Percentiles rank a stretch among this genome's conserved stretches.
These are phyloP conservation scores for Acanthosepion lycidas DNA, from an alignment of 2,888 invertebrate species.

Conservation along the genomic window DNA sequence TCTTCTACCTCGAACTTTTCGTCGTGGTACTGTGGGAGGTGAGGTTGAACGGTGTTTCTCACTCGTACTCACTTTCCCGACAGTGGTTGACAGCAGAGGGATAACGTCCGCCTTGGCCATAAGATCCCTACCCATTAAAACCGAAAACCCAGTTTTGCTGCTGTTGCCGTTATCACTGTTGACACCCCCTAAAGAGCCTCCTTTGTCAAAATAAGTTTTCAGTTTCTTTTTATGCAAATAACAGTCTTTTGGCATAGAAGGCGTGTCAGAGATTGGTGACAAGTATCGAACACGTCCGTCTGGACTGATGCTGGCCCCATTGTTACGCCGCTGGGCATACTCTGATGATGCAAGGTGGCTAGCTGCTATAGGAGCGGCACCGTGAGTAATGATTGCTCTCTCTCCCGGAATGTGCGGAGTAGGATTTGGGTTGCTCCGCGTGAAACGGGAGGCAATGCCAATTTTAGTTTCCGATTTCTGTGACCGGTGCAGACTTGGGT, in stretches of 20 bases:
- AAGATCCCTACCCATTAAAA: constrained; percentile 50
- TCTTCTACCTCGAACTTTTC: constrained; percentile 75
- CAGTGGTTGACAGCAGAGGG: constrained; percentile 14
- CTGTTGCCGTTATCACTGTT: constrained; percentile 18
- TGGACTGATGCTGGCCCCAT: constrained; percentile 42
- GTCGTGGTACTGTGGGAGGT: constrained; percentile 52
- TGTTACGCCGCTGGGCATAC: constrained; percentile 6
- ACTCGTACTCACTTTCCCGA: not conserved
- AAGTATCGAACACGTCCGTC: not conserved
- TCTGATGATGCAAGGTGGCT: constrained; percentile 43
- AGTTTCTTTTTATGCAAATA: not conserved
- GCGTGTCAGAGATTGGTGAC: not conserved
- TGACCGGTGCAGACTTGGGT: constrained; percentile 69
- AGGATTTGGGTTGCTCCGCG: constrained; percentile 54
- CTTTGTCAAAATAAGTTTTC: constrained; percentile 18
- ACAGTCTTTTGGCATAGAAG: constrained; percentile 1
- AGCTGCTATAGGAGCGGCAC: constrained; percentile 37
- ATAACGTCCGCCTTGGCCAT: constrained; percentile 56
- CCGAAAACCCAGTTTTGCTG: constrained; percentile 24
- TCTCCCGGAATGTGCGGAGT: constrained; percentile 37
- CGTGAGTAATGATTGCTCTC: constrained; percentile 37
- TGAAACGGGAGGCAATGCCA: constrained; percentile 71
- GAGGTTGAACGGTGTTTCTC: constrained; percentile 50
- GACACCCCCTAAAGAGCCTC: not conserved
- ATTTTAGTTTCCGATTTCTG: constrained; percentile 67